Evolutionary conservation across 2,113 vertebrate species (phyloP).

Genomic region (Cacatua alba): DNA sequence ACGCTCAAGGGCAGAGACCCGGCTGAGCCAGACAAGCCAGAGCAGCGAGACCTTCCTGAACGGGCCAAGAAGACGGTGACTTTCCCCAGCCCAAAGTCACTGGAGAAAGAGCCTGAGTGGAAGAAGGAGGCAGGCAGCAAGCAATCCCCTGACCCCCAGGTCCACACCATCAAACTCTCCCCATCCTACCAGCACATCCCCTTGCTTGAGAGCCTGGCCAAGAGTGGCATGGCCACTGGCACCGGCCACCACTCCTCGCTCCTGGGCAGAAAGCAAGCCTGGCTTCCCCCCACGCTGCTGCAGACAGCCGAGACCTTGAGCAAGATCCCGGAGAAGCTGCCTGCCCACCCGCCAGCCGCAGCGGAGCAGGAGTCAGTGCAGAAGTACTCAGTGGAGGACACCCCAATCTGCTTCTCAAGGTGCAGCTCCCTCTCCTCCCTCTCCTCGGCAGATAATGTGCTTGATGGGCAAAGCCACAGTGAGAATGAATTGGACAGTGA

Average conservation of each 20-base stretch:
- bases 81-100: conserved; percentile 48
- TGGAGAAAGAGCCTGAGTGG: conserved; percentile 63
- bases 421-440: conserved; percentile 96
- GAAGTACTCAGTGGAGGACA: conserved; percentile 89
- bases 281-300: conserved; percentile 73
- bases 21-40: background rate
- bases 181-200: conserved; percentile 92
- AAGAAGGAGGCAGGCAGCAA: conserved; percentile 62
- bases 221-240: background rate
- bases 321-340: conserved; percentile 82
- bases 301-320: conserved; percentile 74
- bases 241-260: background rate
- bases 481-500: conserved; percentile 84
- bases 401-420: conserved; percentile 91
- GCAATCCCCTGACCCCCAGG: conserved; percentile 75
- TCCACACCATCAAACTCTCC: conserved; percentile 91
- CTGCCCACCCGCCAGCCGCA: conserved; percentile 59
- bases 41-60: conserved; percentile 4
- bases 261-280: conserved; percentile 80
- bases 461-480: conserved; percentile 86
- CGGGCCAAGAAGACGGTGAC: conserved; percentile 62
- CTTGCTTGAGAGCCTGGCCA: conserved; percentile 79
- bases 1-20: background rate
- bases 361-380: conserved; percentile 84
- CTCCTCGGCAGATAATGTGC: conserved; percentile 86